These are phyloP conservation scores for Manis crassicaudata DNA, from an alignment of 2,797 vertebrate species.

Conservation along the genomic window DNA sequence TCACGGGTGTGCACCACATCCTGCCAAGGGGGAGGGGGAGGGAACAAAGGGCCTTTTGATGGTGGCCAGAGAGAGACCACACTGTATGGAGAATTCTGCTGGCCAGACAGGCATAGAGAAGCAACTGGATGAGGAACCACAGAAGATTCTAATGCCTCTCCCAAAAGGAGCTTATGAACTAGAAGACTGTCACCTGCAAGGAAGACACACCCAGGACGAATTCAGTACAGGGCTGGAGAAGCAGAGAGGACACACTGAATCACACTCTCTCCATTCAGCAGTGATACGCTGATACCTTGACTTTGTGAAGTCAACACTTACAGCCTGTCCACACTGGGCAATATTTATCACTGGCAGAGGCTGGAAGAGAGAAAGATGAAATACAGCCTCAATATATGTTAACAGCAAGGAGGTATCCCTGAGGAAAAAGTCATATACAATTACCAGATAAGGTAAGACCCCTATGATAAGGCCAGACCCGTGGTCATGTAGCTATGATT, in stretches of 20 bases:
- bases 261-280: neutral
- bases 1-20: neutral
- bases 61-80: neutral
- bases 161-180: neutral
- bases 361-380: neutral
- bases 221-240: neutral
- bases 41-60: conserved; percentile 61
- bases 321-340: neutral
- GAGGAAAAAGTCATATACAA: neutral
- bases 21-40: neutral
- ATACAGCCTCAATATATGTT: neutral
- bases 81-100: conserved; percentile 11
- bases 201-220: neutral
- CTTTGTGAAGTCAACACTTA: neutral
- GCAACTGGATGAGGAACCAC: neutral
- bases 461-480: neutral
- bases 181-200: neutral
- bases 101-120: neutral
- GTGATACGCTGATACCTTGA: neutral
- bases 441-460: too few species aligned
- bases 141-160: neutral
- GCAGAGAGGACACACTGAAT: neutral
- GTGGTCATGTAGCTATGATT: neutral
- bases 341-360: neutral
- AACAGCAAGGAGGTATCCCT: neutral